Percentiles rank a stretch among this genome's conserved stretches.
phyloP scores from a whole-genome alignment of 2,888 invertebrate species.

The Tenodera sinensis region DNA sequence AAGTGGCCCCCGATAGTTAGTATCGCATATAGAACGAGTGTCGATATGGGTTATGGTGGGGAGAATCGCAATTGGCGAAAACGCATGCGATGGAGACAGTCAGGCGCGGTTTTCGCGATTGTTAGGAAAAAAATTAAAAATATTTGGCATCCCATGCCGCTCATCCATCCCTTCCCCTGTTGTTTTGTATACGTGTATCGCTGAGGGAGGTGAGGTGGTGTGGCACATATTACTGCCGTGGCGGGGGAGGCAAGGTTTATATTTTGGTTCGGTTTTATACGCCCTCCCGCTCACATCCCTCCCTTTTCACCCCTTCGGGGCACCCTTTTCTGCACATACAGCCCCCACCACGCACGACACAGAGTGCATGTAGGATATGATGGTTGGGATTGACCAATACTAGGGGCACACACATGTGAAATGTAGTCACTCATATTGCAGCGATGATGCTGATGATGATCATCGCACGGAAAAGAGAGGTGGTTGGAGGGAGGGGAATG shows the following conservation, averaged over 20 bases:
- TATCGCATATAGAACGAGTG: neutral
- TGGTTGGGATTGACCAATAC: constrained; percentile 21
- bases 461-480: constrained; percentile 20
- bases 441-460: constrained; percentile 13
- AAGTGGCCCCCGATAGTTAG: neutral
- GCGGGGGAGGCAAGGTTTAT: neutral
- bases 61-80: neutral
- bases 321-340: constrained; percentile 9
- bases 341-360: neutral
- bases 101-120: neutral
- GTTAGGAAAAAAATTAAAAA: neutral
- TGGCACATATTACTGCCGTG: neutral
- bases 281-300: constrained; percentile 8
- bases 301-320: neutral
- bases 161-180: neutral
- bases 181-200: constrained; percentile 17
- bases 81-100: neutral
- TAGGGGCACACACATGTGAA: constrained; percentile 3
- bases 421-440: constrained; percentile 21
- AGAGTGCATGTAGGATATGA: constrained; percentile 5
- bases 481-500: neutral
- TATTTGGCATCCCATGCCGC: neutral
- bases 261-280: constrained; percentile 21
- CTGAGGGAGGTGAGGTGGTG: neutral
- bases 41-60: neutral